Conservation (phyloP, 1,140 invertebrate species). For the Drosophila nasuta region DNA sequence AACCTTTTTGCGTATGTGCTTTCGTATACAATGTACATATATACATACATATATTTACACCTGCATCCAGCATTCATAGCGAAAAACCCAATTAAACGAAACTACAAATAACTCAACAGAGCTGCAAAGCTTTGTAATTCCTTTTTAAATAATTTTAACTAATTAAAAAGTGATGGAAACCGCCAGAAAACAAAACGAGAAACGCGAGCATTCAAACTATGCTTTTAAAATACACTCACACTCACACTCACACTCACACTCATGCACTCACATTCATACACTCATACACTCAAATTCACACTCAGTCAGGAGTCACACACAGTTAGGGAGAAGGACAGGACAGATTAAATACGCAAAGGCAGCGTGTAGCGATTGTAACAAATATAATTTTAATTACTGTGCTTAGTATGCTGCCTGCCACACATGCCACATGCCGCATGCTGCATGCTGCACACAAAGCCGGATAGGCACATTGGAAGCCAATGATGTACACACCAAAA, state of each 20-base stretch:
- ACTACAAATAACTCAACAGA: constrained; percentile 24
- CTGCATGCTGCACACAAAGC: constrained; percentile 14
- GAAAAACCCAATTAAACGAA: constrained; percentile 21
- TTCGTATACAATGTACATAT: constrained; percentile 8
- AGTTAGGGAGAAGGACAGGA: constrained; percentile 7
- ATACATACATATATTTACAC: not conserved
- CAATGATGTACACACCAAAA: constrained; percentile 26
- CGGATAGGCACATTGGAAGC: constrained; percentile 37
- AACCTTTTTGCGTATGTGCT: not conserved
- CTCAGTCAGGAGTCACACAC: not conserved
- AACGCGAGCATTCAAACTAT: constrained; percentile 64
- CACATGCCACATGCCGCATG: constrained; percentile 36
- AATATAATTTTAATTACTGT: constrained; percentile 80
- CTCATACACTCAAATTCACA: constrained; percentile 29
- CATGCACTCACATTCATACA: not conserved
- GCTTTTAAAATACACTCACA: constrained; percentile 60
- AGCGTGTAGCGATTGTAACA: constrained; percentile 54
- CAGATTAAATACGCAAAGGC: constrained; percentile 10
- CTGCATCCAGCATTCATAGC: constrained; percentile 7
- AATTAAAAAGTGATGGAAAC: constrained; percentile 74
- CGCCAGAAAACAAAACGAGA: constrained; percentile 52
- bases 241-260: constrained; percentile 30
- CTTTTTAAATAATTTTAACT: constrained; percentile 74
- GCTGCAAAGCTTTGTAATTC: constrained; percentile 52
- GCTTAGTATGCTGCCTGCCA: constrained; percentile 46